These are phyloP conservation scores for Melipona beecheii DNA, from an alignment of 2,888 invertebrate genomes.

Conservation along the genomic window DNA sequence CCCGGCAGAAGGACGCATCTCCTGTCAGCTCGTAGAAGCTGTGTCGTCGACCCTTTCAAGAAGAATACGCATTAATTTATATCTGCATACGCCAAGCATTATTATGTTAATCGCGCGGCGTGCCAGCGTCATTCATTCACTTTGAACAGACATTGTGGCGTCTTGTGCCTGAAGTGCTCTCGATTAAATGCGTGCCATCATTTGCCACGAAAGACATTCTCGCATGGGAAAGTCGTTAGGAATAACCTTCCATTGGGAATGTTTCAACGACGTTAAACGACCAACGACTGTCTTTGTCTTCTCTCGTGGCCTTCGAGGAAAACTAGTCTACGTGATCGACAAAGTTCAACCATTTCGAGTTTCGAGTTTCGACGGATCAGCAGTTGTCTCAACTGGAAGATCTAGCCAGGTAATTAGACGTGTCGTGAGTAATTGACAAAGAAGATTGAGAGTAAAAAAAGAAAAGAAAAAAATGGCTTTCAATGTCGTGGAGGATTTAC, in stretches of 20 bases:
- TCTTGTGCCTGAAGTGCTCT: conserved; percentile 64
- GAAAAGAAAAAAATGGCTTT: background rate
- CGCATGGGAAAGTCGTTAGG: conserved; percentile 79
- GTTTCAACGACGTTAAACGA: background rate
- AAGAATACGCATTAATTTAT: conserved; percentile 84
- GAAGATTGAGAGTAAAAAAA: background rate
- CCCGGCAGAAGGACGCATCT: conserved; percentile 70
- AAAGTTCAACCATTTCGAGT: conserved; percentile 24
- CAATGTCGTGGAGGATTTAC: too few relatives aligned
- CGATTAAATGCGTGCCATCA: conserved; percentile 76
- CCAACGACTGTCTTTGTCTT: conserved; percentile 7
- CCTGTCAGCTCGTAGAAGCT: conserved; percentile 68
- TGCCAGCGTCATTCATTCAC: conserved; percentile 59
- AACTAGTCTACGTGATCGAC: background rate
- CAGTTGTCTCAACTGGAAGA: conserved; percentile 19
- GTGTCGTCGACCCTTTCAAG: conserved; percentile 77
- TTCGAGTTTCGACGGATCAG: conserved; percentile 25
- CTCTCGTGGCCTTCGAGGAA: background rate
- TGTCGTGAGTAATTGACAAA: conserved; percentile 14
- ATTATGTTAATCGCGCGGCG: conserved; percentile 80
- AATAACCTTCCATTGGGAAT: conserved; percentile 31
- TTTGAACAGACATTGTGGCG: conserved; percentile 72
- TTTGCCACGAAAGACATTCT: conserved; percentile 55
- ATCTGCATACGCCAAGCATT: conserved; percentile 81
- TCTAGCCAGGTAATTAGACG: conserved; percentile 23